Evolutionary conservation across 2,888 invertebrate species (phyloP).

Genomic region (Ptilodon capucinus): DNA sequence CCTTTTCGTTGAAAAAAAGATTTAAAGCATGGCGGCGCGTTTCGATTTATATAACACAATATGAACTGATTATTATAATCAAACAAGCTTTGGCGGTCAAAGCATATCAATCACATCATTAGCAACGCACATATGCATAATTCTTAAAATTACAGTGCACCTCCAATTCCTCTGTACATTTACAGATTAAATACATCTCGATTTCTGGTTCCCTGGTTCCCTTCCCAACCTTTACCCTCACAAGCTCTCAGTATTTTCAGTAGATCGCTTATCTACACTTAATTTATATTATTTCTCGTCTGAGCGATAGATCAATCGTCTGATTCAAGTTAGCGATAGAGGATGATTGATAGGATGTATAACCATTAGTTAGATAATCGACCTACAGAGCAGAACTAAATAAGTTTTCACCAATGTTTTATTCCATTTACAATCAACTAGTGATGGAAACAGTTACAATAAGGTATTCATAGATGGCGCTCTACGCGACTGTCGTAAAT

Average conservation of each 20-base stretch:
- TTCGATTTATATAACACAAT: constrained; percentile 32
- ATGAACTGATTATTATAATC: constrained; percentile 34
- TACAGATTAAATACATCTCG: constrained; percentile 1
- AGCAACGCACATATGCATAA: constrained; percentile 34
- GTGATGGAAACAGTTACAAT: constrained; percentile 5
- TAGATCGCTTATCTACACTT: too few species aligned
- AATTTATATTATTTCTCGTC: too few species aligned
- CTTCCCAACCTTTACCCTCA: too few species aligned
- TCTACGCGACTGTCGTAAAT: not conserved
- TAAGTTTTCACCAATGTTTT: not conserved
- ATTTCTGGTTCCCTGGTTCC: too few species aligned
- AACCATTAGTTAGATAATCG: too few species aligned
- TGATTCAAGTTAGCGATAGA: too few species aligned
- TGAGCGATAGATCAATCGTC: too few species aligned
- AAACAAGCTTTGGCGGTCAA: constrained; percentile 57
- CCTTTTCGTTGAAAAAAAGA: constrained; percentile 54
- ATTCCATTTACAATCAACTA: constrained; percentile 4
- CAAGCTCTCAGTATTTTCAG: constrained; percentile 19
- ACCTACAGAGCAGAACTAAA: too few species aligned
- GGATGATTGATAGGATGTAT: too few species aligned
- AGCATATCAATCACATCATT: constrained; percentile 48
- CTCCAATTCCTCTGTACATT: constrained; percentile 29
- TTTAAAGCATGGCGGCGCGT: constrained; percentile 45
- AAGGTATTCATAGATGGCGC: not conserved
- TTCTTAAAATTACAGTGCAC: constrained; percentile 36